Conservation (phyloP, 2,113 vertebrate genomes). For the Addax nasomaculatus region DNA sequence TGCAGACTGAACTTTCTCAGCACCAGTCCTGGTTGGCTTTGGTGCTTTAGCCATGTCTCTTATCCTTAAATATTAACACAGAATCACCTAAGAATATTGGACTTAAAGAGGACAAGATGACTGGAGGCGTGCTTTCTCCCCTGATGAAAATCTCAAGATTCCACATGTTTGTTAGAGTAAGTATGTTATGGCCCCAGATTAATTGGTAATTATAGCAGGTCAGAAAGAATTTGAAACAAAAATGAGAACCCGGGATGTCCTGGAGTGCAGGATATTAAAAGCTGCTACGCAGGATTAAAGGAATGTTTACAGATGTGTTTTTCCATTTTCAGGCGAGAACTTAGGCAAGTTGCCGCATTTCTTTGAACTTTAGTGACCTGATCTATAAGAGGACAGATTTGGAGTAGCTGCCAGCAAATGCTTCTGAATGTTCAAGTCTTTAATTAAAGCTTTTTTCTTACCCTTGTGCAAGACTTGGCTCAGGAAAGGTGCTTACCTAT, state of each 20-base stretch:
- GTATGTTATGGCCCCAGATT: neutral
- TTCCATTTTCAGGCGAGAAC: constrained; percentile 15
- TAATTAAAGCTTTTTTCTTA: neutral
- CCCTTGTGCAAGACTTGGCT: neutral
- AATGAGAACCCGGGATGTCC: neutral
- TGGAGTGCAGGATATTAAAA: constrained; percentile 20
- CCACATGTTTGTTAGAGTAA: constrained; percentile 49
- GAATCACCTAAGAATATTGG: constrained; percentile 37
- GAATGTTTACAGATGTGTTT: neutral
- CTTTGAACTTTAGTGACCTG: neutral
- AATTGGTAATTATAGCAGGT: constrained; percentile 45
- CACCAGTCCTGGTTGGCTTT: constrained; percentile 49
- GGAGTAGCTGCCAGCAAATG: neutral
- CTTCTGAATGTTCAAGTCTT: neutral
- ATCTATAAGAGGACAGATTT: neutral
- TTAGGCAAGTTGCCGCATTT: neutral
- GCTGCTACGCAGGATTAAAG: neutral
- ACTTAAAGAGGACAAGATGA: constrained; percentile 60
- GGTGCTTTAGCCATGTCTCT: constrained; percentile 56
- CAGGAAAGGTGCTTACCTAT: neutral
- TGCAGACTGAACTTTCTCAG: constrained; percentile 73
- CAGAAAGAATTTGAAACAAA: constrained; percentile 46
- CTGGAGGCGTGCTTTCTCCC: neutral
- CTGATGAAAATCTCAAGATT: constrained; percentile 30
- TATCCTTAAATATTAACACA: constrained; percentile 52